Evolutionary conservation across 2,113 vertebrate genomes (phyloP).

Genomic region (Neopipo cinnamomea): DNA sequence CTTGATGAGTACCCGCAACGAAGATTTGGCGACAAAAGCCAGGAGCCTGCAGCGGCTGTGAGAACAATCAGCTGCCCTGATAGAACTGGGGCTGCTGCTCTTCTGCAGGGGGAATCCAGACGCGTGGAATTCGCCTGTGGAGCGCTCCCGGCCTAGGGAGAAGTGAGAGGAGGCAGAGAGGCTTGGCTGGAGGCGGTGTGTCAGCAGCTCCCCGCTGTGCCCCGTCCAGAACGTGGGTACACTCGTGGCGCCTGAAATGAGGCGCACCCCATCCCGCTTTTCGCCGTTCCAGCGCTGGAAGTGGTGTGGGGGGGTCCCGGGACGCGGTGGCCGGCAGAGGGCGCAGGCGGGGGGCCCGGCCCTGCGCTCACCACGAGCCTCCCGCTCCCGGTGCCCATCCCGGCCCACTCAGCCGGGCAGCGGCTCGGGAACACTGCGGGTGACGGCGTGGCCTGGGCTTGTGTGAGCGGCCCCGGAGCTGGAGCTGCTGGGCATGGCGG

Average conservation of each 20-base stretch:
- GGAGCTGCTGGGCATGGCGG: background rate
- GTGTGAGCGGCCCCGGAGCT: background rate
- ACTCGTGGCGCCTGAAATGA: accelerated
- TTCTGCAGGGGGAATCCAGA: background rate
- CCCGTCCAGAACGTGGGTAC: accelerated
- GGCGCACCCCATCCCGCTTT: accelerated
- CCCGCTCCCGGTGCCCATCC: background rate
- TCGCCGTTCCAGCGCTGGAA: accelerated
- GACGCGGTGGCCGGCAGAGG: background rate
- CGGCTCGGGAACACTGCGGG: too few relatives aligned
- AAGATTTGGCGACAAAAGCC: background rate
- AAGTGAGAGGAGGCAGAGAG: background rate
- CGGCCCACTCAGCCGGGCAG: background rate
- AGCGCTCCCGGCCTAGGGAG: background rate
- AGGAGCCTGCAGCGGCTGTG: background rate
- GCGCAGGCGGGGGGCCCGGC: background rate
- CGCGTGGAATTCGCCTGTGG: background rate
- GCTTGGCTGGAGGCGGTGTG: background rate
- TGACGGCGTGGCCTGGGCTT: background rate
- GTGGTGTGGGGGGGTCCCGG: accelerated
- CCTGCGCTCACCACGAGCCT: background rate
- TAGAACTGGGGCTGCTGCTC: background rate
- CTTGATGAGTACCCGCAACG: background rate
- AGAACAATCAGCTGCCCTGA: too few relatives aligned
- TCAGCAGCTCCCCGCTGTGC: background rate